Evolutionary conservation across 2,113 vertebrate species (phyloP), one percentile per base, ranked within the genome.

Genomic region (Scolopax mira): DNA sequence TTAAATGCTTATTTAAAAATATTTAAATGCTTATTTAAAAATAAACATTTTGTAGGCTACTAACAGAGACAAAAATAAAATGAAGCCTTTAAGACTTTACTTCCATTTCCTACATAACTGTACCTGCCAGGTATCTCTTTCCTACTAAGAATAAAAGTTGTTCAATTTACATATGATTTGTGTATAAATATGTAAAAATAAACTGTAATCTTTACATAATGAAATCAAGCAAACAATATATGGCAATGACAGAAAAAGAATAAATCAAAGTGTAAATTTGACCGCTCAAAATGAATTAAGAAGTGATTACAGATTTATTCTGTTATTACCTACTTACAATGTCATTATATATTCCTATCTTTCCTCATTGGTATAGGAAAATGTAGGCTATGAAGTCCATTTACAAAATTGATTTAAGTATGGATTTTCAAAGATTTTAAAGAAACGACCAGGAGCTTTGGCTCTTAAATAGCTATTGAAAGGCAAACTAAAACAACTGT

Each of bases 71-170:
- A 72, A 18, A 21, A 85, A 61, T 17, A 5, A 74, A 88, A 60
- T 33, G 1, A 65, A 83, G 18, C 22, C 23, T 74, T 61, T 49
- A 12, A 44, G 10, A 41, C 3, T 75, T 82, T 18, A 65, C 5
- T 9, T 80, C 10, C 2, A 10, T 65, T 72, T 61, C 33, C 21
- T 52, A 5, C 0, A 0, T 8, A 60, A n/a, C 37, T 86, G 11
- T 22, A 94, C 15, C 39, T n/a, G 30, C 15, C 31, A n/a, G 5
- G 4, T 57, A 8, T 23, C 33, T 61, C 54, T 33, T 58, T 55
- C 17, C 44, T 41, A 49, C 22, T 48, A 14, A 88, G 41, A 39
- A 33, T 30, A 65, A 77, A 83, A 17, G 3, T 80, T 55, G 4
- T 18, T 52, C 2, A 35, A 46, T 49, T 60, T 64, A 48, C 6